Evolutionary conservation across 2,113 vertebrate species (phyloP).

Genomic region (Carlito syrichta): DNA sequence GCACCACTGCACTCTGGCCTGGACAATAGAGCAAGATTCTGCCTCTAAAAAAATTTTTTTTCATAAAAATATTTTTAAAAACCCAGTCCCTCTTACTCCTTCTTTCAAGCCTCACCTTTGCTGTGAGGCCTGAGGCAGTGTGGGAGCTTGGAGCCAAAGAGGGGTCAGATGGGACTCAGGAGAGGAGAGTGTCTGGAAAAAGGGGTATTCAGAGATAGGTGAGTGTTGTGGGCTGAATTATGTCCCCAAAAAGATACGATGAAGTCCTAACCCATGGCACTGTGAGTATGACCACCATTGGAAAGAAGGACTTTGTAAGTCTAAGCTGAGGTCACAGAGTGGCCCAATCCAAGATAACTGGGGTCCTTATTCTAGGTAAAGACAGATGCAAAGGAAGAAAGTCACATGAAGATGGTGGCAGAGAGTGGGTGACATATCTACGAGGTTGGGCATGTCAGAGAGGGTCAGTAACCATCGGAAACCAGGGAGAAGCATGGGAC

Average conservation of each 20-base stretch:
- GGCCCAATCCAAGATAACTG: not conserved
- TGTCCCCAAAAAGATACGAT: not conserved
- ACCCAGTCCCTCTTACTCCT: too few species aligned
- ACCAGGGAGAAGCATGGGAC: not conserved
- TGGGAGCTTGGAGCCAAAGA: not conserved
- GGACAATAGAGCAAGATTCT: too few species aligned
- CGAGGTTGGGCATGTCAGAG: not conserved
- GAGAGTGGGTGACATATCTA: not conserved
- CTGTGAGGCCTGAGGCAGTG: not conserved
- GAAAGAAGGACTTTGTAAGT: not conserved
- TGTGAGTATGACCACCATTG: not conserved
- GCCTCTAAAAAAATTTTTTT: too few species aligned
- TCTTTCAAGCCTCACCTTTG: not conserved
- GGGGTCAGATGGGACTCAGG: not conserved
- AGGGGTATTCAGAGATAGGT: not conserved
- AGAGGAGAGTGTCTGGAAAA: not conserved
- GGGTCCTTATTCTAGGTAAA: not conserved
- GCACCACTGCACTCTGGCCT: too few species aligned
- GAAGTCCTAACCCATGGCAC: not conserved
- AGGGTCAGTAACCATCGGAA: not conserved
- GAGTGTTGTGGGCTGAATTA: not conserved
- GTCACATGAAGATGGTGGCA: too few species aligned
- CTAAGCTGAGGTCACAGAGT: not conserved
- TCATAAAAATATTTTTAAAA: too few species aligned
- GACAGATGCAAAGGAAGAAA: not conserved